Evolutionary conservation across 2,797 vertebrate species (phyloP), one percentile per base, ranked within the genome.

Genomic region (Hylomyscus alleni): DNA sequence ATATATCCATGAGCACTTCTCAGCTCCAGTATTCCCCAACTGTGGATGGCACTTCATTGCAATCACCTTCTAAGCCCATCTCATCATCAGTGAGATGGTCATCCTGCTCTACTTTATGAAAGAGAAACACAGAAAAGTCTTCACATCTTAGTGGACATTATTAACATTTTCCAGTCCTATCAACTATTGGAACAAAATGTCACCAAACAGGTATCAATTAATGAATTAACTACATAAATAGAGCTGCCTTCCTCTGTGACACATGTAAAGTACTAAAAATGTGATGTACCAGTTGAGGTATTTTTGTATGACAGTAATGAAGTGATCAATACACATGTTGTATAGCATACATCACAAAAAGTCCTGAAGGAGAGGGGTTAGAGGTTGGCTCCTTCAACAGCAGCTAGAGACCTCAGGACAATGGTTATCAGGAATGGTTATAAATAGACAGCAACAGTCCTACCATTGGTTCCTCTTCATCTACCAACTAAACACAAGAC

Each of bases 71-170:
- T 47, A 81, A 78, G 13, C 17, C 34, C 78, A 29, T 60, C 9
- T 86, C 65, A 11, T 14, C 58, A 72, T 87, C 4, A 93, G 72
- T 37, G 73, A 82, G 40, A 90, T 40, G 22, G 22, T 82, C 29
- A 67, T 1, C 8, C 44, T 67, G 93, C 47, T 24, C n/a, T 72
- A 54, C 12, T 84, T 84, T 37, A 87, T 90, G 72, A 94, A 94
- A 83, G 34, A 84, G 56, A 82, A 97, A 81, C 14, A 22, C 24
- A 91, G 26, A 78, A 89, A 93, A 34, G 6, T 78, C 31, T 94
- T 81, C 85, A 84, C 52, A 86, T 17, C 72, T 58, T 60, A 78
- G 56, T 29, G 89, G 54, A 75, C 10, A 76, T 80, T 65, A 73
- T 60, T 86, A 19, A 78, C 3, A 17, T 7, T 58, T 89, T 13